Evolutionary conservation across 1,140 invertebrate species (phyloP), one percentile per base, ranked within the genome.

Genomic region (Vollenhovia emeryi): DNA sequence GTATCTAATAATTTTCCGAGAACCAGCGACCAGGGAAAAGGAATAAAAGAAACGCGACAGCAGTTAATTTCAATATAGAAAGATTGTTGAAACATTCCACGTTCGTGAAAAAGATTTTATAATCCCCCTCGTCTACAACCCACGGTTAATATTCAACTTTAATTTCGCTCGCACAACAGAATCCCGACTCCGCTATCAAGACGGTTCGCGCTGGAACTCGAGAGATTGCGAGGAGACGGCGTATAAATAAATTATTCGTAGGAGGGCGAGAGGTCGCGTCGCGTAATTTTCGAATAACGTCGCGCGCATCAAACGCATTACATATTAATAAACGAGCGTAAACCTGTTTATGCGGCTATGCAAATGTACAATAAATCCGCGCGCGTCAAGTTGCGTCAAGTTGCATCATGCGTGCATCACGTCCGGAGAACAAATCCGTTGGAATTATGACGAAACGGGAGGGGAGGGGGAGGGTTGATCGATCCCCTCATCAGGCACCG

Each of bases 191-290:
- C n/a, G 50, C 59, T 82, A 57, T 18, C 50, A 57, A 43, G 66
- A 43, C 43, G 60, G 18, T 68, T 68, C 9, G 30, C 7, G 50
- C 30, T 40, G 48, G 59, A 82, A 24, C 66, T 71, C 43, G 1
- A 21, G 13, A 59, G 59, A 69, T 33, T 80, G 11, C 11, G 11
- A 30, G 36, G 15, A 4, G 36, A 80, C 27, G n/a, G 18, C 13
- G 27, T 30, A 82, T 59, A 82, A 82, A 71, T 71, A 82, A 82
- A 71, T 80, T 57, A 71, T 71, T n/a, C 24, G 24, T 43, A 3
- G 15, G 43, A 11, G 50, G 3, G 21, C 6, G 62, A 1, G 18
- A 24, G 27, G n/a, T 78, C 13, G 15, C 15, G 18, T 18, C 8
- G 15, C 45, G 30, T 30, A 33, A 30, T 50, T 78, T 66, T 78